These are phyloP conservation scores for Drosophila takahashii DNA, from an alignment of 1,140 invertebrate species.

Conservation along the genomic window DNA sequence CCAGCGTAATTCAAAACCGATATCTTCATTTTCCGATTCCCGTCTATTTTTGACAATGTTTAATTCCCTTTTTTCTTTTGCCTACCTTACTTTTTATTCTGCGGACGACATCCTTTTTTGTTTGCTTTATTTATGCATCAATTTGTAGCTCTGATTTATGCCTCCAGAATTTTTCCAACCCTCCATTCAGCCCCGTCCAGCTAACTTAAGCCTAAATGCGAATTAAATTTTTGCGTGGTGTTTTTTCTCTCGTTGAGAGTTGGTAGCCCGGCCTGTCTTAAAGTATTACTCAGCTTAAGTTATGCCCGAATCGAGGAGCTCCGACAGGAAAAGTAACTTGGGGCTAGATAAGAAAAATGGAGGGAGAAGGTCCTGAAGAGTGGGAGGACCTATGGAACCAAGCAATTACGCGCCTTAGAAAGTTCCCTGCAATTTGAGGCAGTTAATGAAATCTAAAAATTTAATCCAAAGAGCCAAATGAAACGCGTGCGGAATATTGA, in stretches of 20 bases:
- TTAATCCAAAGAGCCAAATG: constrained; percentile 34
- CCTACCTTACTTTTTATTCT: constrained; percentile 31
- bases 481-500: constrained; percentile 42
- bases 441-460: constrained; percentile 71
- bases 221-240: constrained; percentile 74
- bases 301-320: constrained; percentile 19
- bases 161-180: constrained; percentile 48
- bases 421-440: constrained; percentile 44
- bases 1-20: constrained; percentile 53
- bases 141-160: constrained; percentile 80
- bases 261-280: constrained; percentile 60
- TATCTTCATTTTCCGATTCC: constrained; percentile 39
- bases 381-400: constrained; percentile 21
- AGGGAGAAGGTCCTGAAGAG: not conserved
- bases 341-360: constrained; percentile 9
- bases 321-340: constrained; percentile 7
- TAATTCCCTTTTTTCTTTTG: constrained; percentile 69
- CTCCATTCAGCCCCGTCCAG: not conserved
- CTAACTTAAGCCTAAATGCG: constrained; percentile 57
- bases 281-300: constrained; percentile 75
- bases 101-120: constrained; percentile 57
- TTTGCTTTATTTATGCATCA: constrained; percentile 77
- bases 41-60: constrained; percentile 76
- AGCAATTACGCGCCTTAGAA: constrained; percentile 66
- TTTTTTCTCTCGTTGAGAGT: constrained; percentile 36